These are phyloP conservation scores for Chrysolina oricalcia DNA, from an alignment of 2,888 invertebrate species.

Conservation along the genomic window DNA sequence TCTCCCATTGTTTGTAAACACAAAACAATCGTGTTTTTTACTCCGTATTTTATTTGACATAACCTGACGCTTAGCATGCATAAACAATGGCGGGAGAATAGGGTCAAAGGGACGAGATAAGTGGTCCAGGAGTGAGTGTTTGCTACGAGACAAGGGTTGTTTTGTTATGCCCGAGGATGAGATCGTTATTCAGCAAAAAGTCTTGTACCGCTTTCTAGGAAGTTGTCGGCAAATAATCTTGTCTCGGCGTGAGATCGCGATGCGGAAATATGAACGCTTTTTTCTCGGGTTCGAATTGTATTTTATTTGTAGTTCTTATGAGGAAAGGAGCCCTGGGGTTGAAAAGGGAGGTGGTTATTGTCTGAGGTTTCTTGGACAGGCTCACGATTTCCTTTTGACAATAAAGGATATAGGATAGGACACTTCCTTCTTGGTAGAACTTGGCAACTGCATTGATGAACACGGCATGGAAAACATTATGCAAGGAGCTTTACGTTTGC, in stretches of 20 bases:
- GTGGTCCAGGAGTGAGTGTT: slow-evolving; percentile 55
- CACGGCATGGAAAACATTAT: too few species aligned
- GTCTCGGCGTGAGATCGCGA: background rate
- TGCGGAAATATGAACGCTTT: background rate
- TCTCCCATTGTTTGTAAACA: slow-evolving; percentile 16
- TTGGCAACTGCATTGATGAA: too few species aligned
- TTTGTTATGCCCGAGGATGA: slow-evolving; percentile 45
- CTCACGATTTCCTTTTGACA: too few species aligned
- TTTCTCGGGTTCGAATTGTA: background rate
- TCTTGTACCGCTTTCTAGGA: slow-evolving; percentile 27
- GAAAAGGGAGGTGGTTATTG: too few species aligned
- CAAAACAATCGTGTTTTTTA: slow-evolving; percentile 28
- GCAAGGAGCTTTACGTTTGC: too few species aligned
- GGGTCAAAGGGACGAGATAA: slow-evolving; percentile 57
- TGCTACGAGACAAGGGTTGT: slow-evolving; percentile 54
- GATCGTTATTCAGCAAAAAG: slow-evolving; percentile 40
- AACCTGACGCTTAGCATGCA: slow-evolving; percentile 46
- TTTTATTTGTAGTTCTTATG: too few species aligned
- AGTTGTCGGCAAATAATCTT: slow-evolving; percentile 27
- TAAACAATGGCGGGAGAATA: slow-evolving; percentile 50
- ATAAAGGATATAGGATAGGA: too few species aligned
- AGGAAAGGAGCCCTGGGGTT: too few species aligned
- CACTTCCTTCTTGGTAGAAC: too few species aligned
- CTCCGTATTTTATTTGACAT: slow-evolving; percentile 49
- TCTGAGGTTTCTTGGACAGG: too few species aligned